Conservation (phyloP, 1,140 invertebrate species). For the Teleopsis dalmanni region DNA sequence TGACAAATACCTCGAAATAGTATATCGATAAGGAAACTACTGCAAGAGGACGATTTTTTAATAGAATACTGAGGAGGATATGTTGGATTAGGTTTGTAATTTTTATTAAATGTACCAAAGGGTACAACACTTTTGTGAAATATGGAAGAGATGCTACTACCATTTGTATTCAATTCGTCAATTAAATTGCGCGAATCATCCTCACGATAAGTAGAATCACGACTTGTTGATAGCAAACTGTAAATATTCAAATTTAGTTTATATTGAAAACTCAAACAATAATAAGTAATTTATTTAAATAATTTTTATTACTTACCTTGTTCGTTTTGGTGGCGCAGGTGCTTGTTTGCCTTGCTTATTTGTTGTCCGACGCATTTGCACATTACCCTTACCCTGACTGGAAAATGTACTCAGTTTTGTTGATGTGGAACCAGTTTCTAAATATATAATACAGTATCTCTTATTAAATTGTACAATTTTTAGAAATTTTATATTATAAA, state of each 20-base stretch:
- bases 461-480: not conserved
- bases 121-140: conserved; percentile 3
- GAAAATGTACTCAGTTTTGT: conserved; percentile 61
- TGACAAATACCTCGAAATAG: conserved; percentile 45
- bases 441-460: not conserved
- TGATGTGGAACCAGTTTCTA: conserved; percentile 51
- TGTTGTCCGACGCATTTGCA: conserved; percentile 77
- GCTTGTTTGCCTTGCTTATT: conserved; percentile 87
- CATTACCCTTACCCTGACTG: conserved; percentile 53
- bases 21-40: conserved; percentile 45
- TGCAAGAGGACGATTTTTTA: conserved; percentile 45
- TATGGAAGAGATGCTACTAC: conserved; percentile 20
- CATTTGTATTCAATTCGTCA: conserved; percentile 31
- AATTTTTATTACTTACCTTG: conserved; percentile 57
- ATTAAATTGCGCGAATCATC: conserved; percentile 28
- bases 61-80: conserved; percentile 29
- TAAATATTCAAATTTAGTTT: conserved; percentile 14
- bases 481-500: not conserved
- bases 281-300: not conserved
- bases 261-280: not conserved
- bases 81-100: conserved; percentile 9
- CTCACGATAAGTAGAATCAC: conserved; percentile 42
- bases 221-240: conserved; percentile 70
- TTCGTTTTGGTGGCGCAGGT: conserved; percentile 89
- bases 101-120: conserved; percentile 6